phyloP scores from a whole-genome alignment of 2,113 vertebrate species.

The Xiphias gladius region DNA sequence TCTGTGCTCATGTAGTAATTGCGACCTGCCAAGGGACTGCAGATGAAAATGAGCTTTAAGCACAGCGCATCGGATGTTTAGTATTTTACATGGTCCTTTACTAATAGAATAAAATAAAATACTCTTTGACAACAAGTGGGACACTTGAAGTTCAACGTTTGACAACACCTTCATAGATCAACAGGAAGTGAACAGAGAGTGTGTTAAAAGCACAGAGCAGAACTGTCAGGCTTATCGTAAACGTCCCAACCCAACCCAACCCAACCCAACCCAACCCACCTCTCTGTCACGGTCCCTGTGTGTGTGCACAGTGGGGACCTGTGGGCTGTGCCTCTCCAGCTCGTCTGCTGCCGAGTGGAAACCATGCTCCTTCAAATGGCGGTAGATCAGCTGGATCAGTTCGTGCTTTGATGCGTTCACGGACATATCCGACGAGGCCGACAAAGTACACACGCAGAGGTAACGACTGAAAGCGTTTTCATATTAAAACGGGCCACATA shows the following conservation, averaged over 20 bases:
- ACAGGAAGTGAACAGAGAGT: background rate
- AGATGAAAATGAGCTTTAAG: background rate
- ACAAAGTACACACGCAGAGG: constrained; percentile 2
- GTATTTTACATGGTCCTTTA: too few species aligned
- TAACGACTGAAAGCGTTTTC: background rate
- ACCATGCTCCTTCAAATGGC: constrained; percentile 82
- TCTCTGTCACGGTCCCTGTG: background rate
- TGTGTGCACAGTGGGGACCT: constrained; percentile 68
- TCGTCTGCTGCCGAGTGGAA: constrained; percentile 81
- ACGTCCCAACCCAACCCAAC: too few species aligned
- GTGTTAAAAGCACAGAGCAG: background rate
- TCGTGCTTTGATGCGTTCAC: constrained; percentile 63
- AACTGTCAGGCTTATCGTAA: too few species aligned
- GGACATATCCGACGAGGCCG: constrained; percentile 65
- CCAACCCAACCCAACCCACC: too few species aligned
- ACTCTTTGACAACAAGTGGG: background rate
- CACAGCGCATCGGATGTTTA: background rate
- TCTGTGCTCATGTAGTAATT: background rate
- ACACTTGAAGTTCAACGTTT: background rate
- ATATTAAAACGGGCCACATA: constrained; percentile 32
- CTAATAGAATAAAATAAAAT: background rate
- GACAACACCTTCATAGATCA: background rate
- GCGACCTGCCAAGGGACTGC: too few species aligned
- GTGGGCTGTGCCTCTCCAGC: constrained; percentile 76
- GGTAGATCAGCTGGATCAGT: constrained; percentile 78